These are phyloP conservation scores for Drosophila auraria DNA, from an alignment of 1,140 invertebrate genomes.

Conservation along the genomic window DNA sequence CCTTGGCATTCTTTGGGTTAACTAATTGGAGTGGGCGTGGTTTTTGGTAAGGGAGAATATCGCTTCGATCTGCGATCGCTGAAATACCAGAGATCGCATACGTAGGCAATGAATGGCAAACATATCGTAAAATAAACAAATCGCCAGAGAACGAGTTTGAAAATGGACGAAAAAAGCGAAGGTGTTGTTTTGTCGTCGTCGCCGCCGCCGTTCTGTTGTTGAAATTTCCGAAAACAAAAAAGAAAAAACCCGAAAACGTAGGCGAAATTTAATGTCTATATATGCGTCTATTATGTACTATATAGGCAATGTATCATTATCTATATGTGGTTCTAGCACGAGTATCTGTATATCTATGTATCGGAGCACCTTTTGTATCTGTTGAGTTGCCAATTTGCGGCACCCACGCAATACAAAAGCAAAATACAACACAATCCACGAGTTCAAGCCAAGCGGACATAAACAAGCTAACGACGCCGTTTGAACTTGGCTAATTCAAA, in stretches of 20 bases:
- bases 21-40: conserved; percentile 60
- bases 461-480: conserved; percentile 51
- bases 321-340: conserved; percentile 54
- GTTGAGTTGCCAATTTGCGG: conserved; percentile 63
- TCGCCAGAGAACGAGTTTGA: conserved; percentile 69
- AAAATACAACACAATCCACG: conserved; percentile 41
- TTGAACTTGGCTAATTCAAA: conserved; percentile 77
- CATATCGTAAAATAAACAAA: conserved; percentile 77
- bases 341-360: conserved; percentile 30
- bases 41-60: conserved; percentile 13
- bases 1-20: conserved; percentile 23
- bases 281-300: conserved; percentile 20
- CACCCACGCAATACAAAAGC: conserved; percentile 28
- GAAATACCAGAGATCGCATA: conserved; percentile 60
- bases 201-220: conserved; percentile 54
- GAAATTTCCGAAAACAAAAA: conserved; percentile 59
- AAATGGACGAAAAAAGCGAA: conserved; percentile 69
- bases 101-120: conserved; percentile 60
- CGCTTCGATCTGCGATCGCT: conserved; percentile 45
- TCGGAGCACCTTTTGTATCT: conserved; percentile 9
- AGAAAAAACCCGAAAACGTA: conserved; percentile 56
- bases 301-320: conserved; percentile 40
- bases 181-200: conserved; percentile 77
- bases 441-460: conserved; percentile 49
- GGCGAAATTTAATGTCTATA: conserved; percentile 65